Evolutionary conservation across 1,140 invertebrate species (phyloP), one percentile per base, ranked within the genome.

Genomic region (Rhagoletis pomonella): DNA sequence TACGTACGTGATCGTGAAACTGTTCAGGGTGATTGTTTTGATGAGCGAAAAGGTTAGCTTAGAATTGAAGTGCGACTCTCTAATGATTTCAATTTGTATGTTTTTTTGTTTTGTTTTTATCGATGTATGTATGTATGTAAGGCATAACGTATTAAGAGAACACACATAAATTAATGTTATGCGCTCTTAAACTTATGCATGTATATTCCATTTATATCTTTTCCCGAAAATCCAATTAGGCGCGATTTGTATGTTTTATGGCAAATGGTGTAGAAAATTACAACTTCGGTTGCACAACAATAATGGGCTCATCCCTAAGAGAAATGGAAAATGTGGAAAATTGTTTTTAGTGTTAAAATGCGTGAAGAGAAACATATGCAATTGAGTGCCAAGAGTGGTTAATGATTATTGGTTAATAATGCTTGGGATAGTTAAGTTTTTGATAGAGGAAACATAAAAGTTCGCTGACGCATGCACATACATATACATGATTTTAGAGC

Each of bases 281-380:
- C 73, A 81, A 81, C 42, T 81, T 81, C 55, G 73, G 73, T 55
- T 81, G 73, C 47, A 81, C n/a, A 81, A 81, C n/a, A 81, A n/a
- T 81, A 55, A 81, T 81, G 9, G 73, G 73, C 17, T 81, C 73
- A 47, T 81, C 73, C 73, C 73, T 81, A 81, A 81, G 73, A 73
- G 47, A 81, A 81, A 81, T 81, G 73, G 47, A 81, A 55, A 81
- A 81, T 55, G 47, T 29, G 73, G 50, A 81, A 81, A 81, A 55
- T 7, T 19, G 73, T 55, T 17, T 81, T 81, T 55, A 81, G 47
- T 5, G 73, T 81, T 81, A 55, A 7, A n/a, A 81, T 19, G 73
- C 17, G 55, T 81, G 73, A 81, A 55, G 17, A 12, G 39, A 73
- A 29, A 39, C 4, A 29, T 12, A 4, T 44, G 42, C 39, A 73